These are phyloP conservation scores for Echinometra lucunter DNA, from an alignment of 53 echinoderm and acorn worm species.

Conservation along the genomic window DNA sequence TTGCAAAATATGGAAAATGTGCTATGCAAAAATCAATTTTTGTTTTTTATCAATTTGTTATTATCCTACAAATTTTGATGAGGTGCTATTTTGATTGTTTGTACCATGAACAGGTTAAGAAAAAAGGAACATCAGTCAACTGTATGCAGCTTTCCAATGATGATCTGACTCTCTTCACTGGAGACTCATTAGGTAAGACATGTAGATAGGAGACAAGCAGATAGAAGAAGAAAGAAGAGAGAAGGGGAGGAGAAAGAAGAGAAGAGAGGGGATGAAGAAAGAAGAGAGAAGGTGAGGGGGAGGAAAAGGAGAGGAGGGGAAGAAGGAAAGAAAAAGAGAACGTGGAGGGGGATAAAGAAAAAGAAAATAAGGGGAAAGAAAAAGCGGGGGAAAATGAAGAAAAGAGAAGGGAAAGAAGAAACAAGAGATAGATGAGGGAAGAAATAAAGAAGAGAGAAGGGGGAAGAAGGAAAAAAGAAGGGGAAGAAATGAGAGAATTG, in stretches of 20 bases:
- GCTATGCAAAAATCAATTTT: no score
- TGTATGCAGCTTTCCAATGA: constrained; percentile 81
- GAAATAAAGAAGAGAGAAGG: neutral
- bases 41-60: neutral
- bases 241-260: no score
- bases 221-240: no score
- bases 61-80: neutral
- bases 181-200: constrained; percentile 83
- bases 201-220: no score
- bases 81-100: neutral
- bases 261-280: no score
- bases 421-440: neutral
- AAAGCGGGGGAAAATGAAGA: no score
- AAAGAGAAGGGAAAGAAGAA: neutral
- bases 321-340: neutral
- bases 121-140: constrained; percentile 76
- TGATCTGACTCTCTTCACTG: constrained; percentile 84
- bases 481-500: no score
- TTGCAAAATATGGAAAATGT: no score
- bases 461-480: no score
- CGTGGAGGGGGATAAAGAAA: neutral
- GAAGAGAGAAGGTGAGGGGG: no score
- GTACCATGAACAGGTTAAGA: constrained; percentile 71
- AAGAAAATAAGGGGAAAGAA: no score
- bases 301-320: neutral